Percentiles rank a stretch among this genome's conserved stretches.
These are phyloP conservation scores for Chionoecetes opilio DNA, from an alignment of 1,140 invertebrate species.

Conservation along the genomic window DNA sequence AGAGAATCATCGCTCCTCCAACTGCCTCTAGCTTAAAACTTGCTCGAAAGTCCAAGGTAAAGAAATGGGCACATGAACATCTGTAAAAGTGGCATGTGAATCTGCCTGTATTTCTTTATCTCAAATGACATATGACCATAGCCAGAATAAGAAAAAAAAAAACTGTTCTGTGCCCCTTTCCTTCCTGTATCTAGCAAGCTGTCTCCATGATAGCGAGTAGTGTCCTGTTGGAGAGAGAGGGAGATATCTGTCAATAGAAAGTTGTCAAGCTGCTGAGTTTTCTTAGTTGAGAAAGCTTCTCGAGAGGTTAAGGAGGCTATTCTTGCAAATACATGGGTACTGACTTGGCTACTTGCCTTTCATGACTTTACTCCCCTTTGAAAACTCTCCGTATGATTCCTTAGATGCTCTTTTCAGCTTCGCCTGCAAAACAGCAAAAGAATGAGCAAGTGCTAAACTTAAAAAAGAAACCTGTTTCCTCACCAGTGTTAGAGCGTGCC, in stretches of 20 bases:
- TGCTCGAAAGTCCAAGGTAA: slow-evolving; percentile 69
- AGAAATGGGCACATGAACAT: slow-evolving; percentile 77
- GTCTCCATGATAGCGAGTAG: slow-evolving; percentile 61
- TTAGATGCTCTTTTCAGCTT: slow-evolving; percentile 58
- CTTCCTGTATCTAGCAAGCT: slow-evolving; percentile 74
- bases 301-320: slow-evolving; percentile 64
- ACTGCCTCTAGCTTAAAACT: slow-evolving; percentile 66
- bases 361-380: slow-evolving; percentile 71
- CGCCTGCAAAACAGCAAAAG: slow-evolving; percentile 79
- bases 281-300: slow-evolving; percentile 74
- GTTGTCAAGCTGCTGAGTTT: slow-evolving; percentile 60
- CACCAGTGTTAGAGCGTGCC: slow-evolving; percentile 88
- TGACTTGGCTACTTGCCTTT: slow-evolving; percentile 73
- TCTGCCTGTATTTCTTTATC: slow-evolving; percentile 69
- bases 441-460: slow-evolving; percentile 62
- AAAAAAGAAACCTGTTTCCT: slow-evolving; percentile 64
- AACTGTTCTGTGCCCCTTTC: slow-evolving; percentile 76
- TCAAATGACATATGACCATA: slow-evolving; percentile 77
- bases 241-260: slow-evolving; percentile 69
- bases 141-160: slow-evolving; percentile 70
- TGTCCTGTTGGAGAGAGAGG: slow-evolving; percentile 74
- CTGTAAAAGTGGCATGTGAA: slow-evolving; percentile 75
- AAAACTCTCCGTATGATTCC: slow-evolving; percentile 58
- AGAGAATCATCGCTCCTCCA: slow-evolving; percentile 47
- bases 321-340: slow-evolving; percentile 54